Percentiles rank a stretch among this genome's conserved stretches.
These are phyloP conservation scores for Arvicanthis niloticus DNA, from an alignment of 2,113 vertebrate species.

Conservation along the genomic window DNA sequence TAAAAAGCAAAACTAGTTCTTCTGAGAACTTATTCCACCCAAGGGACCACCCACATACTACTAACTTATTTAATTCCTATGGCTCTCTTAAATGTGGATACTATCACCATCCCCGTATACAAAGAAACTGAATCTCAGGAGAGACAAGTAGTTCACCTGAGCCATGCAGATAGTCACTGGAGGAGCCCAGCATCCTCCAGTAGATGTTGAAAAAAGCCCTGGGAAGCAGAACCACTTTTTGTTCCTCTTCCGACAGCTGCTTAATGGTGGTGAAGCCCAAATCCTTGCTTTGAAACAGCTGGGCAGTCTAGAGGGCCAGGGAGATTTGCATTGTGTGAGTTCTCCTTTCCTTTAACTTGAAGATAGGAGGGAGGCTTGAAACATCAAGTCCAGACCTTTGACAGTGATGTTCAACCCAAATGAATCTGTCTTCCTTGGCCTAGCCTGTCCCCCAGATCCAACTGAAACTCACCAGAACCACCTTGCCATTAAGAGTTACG, in stretches of 20 bases:
- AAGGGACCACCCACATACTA: not conserved
- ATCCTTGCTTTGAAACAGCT: not conserved
- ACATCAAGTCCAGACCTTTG: not conserved
- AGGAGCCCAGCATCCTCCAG: not conserved
- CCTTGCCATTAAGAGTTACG: not conserved
- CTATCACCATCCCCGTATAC: not conserved
- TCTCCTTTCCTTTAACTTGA: not conserved
- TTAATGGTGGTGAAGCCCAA: not conserved
- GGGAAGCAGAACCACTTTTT: not conserved
- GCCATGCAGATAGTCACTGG: not conserved
- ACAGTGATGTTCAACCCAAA: not conserved
- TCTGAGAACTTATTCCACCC: not conserved
- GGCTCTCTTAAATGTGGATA: not conserved
- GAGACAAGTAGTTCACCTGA: not conserved
- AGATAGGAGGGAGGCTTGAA: not conserved
- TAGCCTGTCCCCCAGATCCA: not conserved
- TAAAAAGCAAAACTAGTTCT: not conserved
- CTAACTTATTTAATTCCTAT: conserved; percentile 15
- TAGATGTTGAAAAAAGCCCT: not conserved
- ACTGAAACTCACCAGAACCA: not conserved
- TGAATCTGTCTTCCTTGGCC: not conserved
- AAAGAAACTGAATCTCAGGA: not conserved
- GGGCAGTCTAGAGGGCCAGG: not conserved
- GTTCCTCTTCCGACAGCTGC: not conserved
- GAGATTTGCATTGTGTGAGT: not conserved